Percentiles rank a stretch among this genome's conserved stretches.
These are phyloP conservation scores for Rotaria magnacalcarata DNA, from an alignment of 2,888 invertebrate genomes.

Conservation along the genomic window DNA sequence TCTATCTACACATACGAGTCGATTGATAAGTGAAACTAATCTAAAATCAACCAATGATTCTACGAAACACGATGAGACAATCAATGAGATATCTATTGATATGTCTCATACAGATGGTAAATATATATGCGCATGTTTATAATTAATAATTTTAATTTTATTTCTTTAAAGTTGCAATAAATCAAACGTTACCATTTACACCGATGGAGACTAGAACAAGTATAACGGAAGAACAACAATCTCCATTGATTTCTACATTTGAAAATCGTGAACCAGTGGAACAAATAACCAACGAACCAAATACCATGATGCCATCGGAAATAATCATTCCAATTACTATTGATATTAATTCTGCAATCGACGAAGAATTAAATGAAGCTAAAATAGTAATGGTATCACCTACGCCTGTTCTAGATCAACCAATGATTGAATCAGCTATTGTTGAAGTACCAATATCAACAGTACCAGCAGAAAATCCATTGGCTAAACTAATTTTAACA, in stretches of 20 bases:
- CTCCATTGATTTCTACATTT: conserved; percentile 8
- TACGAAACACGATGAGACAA: background rate
- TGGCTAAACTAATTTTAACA: background rate
- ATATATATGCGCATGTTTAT: background rate
- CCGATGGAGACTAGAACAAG: background rate
- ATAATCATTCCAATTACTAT: background rate
- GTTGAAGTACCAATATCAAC: background rate
- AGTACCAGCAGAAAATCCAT: background rate
- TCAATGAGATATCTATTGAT: background rate
- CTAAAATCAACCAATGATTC: background rate
- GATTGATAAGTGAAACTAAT: background rate
- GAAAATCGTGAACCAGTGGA: background rate
- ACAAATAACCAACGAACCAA: background rate
- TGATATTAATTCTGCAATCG: background rate
- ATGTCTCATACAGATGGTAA: background rate
- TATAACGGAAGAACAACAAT: background rate
- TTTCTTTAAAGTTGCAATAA: background rate
- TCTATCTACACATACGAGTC: background rate
- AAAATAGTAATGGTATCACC: background rate
- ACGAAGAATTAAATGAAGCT: background rate
- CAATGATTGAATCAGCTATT: background rate
- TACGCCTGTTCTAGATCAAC: background rate
- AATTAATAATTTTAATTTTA: background rate
- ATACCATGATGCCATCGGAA: background rate
- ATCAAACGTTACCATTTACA: background rate